Conservation (phyloP, 2,797 vertebrate genomes). For the Hyperoplus immaculatus region DNA sequence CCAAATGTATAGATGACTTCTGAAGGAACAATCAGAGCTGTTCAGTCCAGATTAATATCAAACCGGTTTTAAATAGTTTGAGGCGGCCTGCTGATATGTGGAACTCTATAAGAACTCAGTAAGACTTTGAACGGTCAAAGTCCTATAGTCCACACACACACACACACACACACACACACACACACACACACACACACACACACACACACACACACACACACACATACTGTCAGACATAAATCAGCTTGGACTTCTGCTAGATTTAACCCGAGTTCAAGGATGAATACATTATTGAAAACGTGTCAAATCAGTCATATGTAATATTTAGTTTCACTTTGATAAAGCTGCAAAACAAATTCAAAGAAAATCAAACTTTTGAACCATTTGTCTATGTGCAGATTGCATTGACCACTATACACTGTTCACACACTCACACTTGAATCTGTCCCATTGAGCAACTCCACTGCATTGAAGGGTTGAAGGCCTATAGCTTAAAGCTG, state of each 20-base stretch:
- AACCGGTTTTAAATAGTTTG: background rate
- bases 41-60: conserved; percentile 7
- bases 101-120: background rate
- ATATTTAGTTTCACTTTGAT: background rate
- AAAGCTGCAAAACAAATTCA: background rate
- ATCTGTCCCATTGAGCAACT: background rate
- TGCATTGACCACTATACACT: background rate
- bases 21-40: too few species aligned
- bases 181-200: too few species aligned
- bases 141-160: too few species aligned
- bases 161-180: too few species aligned
- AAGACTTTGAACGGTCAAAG: conserved; percentile 6
- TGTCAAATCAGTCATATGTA: background rate
- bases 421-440: background rate
- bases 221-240: background rate
- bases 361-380: background rate
- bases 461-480: background rate
- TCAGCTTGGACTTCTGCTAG: background rate
- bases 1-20: background rate
- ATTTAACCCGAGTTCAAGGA: background rate
- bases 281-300: conserved; percentile 8
- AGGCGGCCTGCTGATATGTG: background rate
- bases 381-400: background rate
- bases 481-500: too few species aligned
- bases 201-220: too few species aligned